Percentiles rank a stretch among this genome's conserved stretches.
These are phyloP conservation scores for Latrodectus geometricus DNA, from an alignment of 1,140 invertebrate species.

Conservation along the genomic window DNA sequence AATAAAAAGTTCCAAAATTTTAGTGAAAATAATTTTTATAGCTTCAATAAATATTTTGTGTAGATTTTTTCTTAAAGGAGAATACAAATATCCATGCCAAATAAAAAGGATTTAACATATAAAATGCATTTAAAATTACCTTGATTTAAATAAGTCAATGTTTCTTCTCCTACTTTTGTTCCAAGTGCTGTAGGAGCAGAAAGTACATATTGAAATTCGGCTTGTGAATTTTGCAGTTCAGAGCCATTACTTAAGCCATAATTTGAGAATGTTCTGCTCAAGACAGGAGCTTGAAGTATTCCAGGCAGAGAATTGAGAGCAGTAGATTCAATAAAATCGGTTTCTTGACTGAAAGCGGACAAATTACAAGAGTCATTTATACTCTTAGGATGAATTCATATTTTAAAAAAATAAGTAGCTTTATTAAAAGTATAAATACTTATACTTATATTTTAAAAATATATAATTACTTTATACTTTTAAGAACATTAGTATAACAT, in stretches of 20 bases:
- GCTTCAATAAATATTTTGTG: no score
- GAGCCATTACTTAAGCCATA: conserved; percentile 37
- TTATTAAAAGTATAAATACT: no score
- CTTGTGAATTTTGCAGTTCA: not conserved
- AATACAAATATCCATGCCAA: no score
- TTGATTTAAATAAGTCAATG: conserved; percentile 95
- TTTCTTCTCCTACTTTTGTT: conserved; percentile 94
- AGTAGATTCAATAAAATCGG: not conserved
- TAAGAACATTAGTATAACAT: no score
- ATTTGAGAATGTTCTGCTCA: not conserved
- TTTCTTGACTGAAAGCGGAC: not conserved
- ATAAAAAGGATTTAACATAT: not conserved
- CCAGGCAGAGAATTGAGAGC: not conserved
- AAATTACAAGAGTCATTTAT: no score
- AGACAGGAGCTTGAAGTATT: conserved; percentile 9
- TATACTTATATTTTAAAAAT: no score
- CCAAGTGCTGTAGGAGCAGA: conserved; percentile 95
- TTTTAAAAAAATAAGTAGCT: no score
- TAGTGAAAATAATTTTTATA: no score
- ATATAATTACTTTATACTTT: no score
- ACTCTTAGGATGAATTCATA: no score
- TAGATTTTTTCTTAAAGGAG: no score
- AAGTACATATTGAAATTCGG: conserved; percentile 88
- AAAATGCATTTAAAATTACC: conserved; percentile 67
- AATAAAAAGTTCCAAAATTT: no score